Evolutionary conservation across 2,113 vertebrate genomes (phyloP).

Genomic region (Symphodus melops): DNA sequence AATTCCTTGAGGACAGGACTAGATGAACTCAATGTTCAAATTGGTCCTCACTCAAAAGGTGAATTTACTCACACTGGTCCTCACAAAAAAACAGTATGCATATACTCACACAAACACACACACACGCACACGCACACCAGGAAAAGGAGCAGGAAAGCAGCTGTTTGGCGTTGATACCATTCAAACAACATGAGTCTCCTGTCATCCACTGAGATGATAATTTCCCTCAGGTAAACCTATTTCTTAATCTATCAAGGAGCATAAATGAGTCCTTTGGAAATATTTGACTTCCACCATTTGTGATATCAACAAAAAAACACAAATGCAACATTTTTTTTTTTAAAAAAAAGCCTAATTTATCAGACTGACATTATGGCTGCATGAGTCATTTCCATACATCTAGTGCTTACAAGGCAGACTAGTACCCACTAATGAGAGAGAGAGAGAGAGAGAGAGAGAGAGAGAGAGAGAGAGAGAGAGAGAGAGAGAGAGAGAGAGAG

Average conservation of each 20-base stretch:
- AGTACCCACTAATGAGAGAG: not conserved
- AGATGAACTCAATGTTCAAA: no score
- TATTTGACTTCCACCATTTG: slow-evolving; percentile 50
- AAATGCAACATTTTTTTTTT: slow-evolving; percentile 36
- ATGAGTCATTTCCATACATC: slow-evolving; percentile 4
- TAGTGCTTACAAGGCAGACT: not conserved
- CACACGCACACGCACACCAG: not conserved
- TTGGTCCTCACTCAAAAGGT: not conserved
- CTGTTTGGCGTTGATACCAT: slow-evolving; percentile 76
- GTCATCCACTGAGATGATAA: slow-evolving; percentile 70
- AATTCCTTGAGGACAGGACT: no score
- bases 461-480: no score
- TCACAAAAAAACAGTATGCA: not conserved
- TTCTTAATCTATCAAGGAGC: slow-evolving; percentile 69
- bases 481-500: no score
- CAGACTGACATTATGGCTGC: slow-evolving; percentile 4
- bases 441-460: no score
- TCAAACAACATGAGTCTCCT: slow-evolving; percentile 65
- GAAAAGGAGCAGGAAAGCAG: slow-evolving; percentile 60
- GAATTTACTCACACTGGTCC: not conserved
- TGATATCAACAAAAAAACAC: slow-evolving; percentile 36
- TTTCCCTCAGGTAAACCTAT: slow-evolving; percentile 75
- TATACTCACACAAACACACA: slow-evolving; percentile 5
- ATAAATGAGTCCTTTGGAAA: slow-evolving; percentile 55
- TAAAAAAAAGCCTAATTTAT: slow-evolving; percentile 37